Evolutionary conservation across 2,888 invertebrate species (phyloP), one percentile per base, ranked within the genome.

Genomic region (Eupithecia dodoneata): DNA sequence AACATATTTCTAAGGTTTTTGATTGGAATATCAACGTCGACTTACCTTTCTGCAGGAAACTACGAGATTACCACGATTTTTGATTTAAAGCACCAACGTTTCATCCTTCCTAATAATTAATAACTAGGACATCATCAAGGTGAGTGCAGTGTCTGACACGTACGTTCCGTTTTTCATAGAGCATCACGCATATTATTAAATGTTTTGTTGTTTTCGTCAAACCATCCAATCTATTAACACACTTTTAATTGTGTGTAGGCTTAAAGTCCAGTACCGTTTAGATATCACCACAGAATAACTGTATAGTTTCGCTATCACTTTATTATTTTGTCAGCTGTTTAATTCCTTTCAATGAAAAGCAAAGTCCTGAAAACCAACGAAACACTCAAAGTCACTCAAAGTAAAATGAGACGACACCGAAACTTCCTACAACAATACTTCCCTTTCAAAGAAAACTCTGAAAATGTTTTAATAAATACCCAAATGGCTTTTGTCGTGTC

Each of bases 391-490:
- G 70, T 70, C 70, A 49, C 70, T 70, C 47, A 70, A 70, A 70
- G 70, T 47, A 70, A 70, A 81, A 79, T 73, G 42, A 71, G 59
- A 74, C 76, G 74, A 70, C 74, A 49, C 72, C 76, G 76, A 78
- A 70, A 73, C 72, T 74, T 67, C 52, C 67, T 66, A 73, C 75
- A 79, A 80, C 81, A 80, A 80, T 47, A 67, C 77, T 70, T 30
- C 73, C 30, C 73, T 80, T 77, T 79, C 73, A 73, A 80, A 79
- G 55, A 89, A 91, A 90, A 76, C 76, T 87, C 90, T 89, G 88
- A 86, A 89, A 90, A 91, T 87, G 87, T 91, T 92, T 92, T 90
- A 91, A 91, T 92, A 91, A 92, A 91, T 90, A 87, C 88, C 74
- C 83, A 85, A 86, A 89, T 86, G 82, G 86, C 89, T 89, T 91